Conservation (phyloP, 2,797 vertebrate genomes). For the Lithobates pipiens region DNA sequence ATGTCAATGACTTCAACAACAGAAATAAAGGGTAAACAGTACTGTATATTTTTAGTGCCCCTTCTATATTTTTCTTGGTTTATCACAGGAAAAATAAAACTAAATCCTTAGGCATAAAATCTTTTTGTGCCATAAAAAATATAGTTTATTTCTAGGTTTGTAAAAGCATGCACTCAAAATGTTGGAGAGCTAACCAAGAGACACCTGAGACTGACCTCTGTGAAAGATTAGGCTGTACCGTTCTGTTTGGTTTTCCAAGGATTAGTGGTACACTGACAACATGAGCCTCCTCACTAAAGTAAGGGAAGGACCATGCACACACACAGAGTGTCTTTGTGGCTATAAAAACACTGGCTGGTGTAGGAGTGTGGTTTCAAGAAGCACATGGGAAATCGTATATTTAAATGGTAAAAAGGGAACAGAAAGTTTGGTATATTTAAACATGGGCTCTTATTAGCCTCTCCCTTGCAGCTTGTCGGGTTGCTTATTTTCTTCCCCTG, state of each 20-base stretch:
- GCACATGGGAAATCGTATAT: constrained; percentile 66
- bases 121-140: constrained; percentile 39
- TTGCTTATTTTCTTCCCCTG: constrained; percentile 68
- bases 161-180: background rate
- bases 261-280: constrained; percentile 65
- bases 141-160: background rate
- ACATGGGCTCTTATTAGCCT: constrained; percentile 63
- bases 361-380: constrained; percentile 69
- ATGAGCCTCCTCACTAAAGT: constrained; percentile 64
- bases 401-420: constrained; percentile 69
- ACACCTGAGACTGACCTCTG: constrained; percentile 56
- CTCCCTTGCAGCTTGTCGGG: constrained; percentile 49
- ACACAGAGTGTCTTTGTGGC: constrained; percentile 65
- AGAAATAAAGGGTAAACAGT: background rate
- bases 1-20: too few species aligned
- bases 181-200: constrained; percentile 31
- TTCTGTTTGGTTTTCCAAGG: constrained; percentile 66
- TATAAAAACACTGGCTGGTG: constrained; percentile 65
- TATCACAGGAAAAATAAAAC: background rate
- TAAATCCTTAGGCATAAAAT: background rate
- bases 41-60: background rate
- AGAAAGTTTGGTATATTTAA: constrained; percentile 69
- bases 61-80: background rate
- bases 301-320: constrained; percentile 57
- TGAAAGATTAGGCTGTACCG: constrained; percentile 63